Percentiles rank a stretch among this genome's conserved stretches.
Conservation (phyloP, 2,113 vertebrate species). For the Nestor notabilis region DNA sequence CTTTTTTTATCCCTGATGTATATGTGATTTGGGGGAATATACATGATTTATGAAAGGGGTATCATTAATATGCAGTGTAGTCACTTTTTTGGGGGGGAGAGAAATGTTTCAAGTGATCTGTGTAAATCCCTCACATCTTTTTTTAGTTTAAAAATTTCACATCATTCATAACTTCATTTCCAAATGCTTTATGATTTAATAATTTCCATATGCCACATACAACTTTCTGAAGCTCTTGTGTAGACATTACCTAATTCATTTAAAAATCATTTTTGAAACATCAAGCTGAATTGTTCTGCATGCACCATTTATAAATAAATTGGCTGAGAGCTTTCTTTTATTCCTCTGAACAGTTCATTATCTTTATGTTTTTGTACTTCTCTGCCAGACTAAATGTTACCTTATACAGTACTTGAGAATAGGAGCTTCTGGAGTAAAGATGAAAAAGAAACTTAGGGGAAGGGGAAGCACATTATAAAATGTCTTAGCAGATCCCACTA, state of each 20-base stretch:
- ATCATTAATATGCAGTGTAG: not conserved
- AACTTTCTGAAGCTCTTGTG: constrained; percentile 42
- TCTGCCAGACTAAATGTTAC: not conserved
- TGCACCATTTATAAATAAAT: not conserved
- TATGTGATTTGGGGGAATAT: not conserved
- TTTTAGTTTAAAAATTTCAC: constrained; percentile 36
- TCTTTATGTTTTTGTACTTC: not conserved
- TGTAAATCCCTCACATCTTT: constrained; percentile 29
- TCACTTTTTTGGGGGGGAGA: not conserved
- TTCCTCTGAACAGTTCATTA: not conserved
- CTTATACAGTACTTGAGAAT: not conserved
- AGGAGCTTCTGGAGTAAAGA: not conserved
- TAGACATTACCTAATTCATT: constrained; percentile 54
- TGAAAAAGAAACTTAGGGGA: not conserved
- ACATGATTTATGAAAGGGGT: not conserved
- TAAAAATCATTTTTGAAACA: constrained; percentile 30
- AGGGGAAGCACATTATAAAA: not conserved
- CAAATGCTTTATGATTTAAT: constrained; percentile 28
- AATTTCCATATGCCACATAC: constrained; percentile 35
- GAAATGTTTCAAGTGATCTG: not conserved
- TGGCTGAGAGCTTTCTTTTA: not conserved
- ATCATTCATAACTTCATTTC: constrained; percentile 43
- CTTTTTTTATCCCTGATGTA: not conserved
- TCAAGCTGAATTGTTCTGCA: constrained; percentile 4
- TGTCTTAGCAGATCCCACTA: not conserved